Conservation (phyloP, 64 coral and sea anemone species). For the Anthopleura sola region DNA sequence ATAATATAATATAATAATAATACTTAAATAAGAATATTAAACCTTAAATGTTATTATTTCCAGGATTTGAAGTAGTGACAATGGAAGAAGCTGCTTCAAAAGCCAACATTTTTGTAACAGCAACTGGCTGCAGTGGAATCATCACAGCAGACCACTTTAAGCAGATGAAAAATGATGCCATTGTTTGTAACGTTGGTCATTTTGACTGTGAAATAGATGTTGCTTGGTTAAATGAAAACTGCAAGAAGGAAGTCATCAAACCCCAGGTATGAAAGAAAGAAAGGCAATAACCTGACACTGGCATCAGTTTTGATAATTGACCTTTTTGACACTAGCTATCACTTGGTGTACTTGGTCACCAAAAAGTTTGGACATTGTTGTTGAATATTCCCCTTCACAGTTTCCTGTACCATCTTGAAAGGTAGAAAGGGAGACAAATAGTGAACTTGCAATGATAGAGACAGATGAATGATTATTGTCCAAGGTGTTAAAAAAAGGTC, state of each 20-base stretch:
- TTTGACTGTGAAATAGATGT: constrained; percentile 98
- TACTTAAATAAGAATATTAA: no score
- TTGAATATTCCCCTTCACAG: no score
- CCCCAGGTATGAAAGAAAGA: constrained; percentile 54
- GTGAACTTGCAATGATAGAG: no score
- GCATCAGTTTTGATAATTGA: background rate
- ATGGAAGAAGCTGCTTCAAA: constrained; percentile 90
- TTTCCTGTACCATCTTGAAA: no score
- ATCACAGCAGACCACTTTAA: constrained; percentile 76
- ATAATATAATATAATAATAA: background rate
- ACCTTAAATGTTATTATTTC: background rate
- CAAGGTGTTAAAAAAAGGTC: no score
- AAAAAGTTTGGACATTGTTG: no score
- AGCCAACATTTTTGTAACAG: constrained; percentile 93
- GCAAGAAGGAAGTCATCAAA: constrained; percentile 85
- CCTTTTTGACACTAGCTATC: no score
- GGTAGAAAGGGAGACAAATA: no score
- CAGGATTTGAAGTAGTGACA: constrained; percentile 92
- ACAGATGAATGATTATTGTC: no score
- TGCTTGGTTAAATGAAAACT: constrained; percentile 85
- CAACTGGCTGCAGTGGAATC: constrained; percentile 93
- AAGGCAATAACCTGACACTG: background rate
- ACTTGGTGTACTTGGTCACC: no score
- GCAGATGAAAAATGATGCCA: constrained; percentile 92
- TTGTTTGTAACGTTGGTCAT: constrained; percentile 96